A percentile compares a stretch with the other conserved stretches of the same genome.
These are phyloP conservation scores for Trematomus loennbergii DNA, from an alignment of 2,113 vertebrate species.

Conservation along the genomic window DNA sequence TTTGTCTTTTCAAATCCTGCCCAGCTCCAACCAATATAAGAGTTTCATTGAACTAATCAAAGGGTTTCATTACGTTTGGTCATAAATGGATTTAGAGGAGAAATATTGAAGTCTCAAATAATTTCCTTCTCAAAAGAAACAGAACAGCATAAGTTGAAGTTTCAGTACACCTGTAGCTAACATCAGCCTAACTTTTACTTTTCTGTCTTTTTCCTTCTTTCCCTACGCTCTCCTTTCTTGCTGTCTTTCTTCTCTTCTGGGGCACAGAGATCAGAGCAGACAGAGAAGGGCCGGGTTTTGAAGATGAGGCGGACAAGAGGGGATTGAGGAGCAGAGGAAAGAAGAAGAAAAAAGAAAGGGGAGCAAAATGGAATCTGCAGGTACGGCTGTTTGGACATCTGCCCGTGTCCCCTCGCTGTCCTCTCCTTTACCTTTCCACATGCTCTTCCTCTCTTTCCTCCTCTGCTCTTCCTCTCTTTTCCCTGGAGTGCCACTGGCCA, in stretches of 20 bases:
- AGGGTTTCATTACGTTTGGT: slow-evolving; percentile 19
- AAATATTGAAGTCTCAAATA: slow-evolving; percentile 12
- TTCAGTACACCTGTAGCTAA: slow-evolving; percentile 32
- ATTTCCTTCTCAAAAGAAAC: slow-evolving; percentile 1
- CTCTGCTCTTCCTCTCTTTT: slow-evolving; percentile 80
- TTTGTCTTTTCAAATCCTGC: slow-evolving; percentile 26
- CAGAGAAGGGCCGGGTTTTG: slow-evolving; percentile 27
- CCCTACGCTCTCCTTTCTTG: slow-evolving; percentile 1
- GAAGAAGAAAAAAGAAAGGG: slow-evolving; percentile 1
- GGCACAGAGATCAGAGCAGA: slow-evolving; percentile 48
- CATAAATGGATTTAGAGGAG: background rate
- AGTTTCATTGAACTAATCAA: slow-evolving; percentile 55
- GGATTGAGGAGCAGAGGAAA: slow-evolving; percentile 54
- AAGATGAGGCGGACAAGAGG: slow-evolving; percentile 44
- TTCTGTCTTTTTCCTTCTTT: background rate
- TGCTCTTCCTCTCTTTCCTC: slow-evolving; percentile 71
- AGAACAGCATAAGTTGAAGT: background rate
- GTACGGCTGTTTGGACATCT: slow-evolving; percentile 76
- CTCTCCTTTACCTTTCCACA: slow-evolving; percentile 83
- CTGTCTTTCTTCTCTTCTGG: slow-evolving; percentile 41
- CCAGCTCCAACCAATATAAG: slow-evolving; percentile 46
- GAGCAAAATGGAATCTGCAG: slow-evolving; percentile 81
- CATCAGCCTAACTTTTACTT: slow-evolving; percentile 28
- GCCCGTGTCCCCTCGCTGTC: slow-evolving; percentile 79
- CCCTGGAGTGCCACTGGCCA: slow-evolving; percentile 78